These are phyloP conservation scores for Microcaecilia unicolor DNA, from an alignment of 2,797 vertebrate species.

Conservation along the genomic window DNA sequence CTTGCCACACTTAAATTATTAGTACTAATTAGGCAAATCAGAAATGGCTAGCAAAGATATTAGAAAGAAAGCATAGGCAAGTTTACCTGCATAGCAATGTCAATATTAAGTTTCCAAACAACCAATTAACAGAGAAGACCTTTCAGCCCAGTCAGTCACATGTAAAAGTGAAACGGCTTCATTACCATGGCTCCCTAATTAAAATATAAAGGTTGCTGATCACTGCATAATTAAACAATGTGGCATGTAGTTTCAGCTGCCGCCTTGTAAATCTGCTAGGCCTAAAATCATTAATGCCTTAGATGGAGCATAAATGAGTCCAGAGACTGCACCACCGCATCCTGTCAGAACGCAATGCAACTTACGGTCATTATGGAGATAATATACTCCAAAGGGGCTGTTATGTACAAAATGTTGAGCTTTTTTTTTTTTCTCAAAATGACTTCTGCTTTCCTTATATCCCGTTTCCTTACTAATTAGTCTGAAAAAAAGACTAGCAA, in stretches of 20 bases:
- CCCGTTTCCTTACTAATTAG: constrained; percentile 50
- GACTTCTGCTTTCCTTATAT: constrained; percentile 34
- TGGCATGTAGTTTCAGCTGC: constrained; percentile 34
- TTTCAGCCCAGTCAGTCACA: constrained; percentile 34
- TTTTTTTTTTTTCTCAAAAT: constrained; percentile 25
- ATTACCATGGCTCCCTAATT: constrained; percentile 53
- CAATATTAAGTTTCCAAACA: constrained; percentile 50
- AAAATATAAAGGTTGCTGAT: constrained; percentile 66
- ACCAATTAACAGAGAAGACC: constrained; percentile 56
- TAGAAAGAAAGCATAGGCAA: constrained; percentile 32
- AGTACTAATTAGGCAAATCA: constrained; percentile 57
- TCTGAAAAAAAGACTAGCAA: constrained; percentile 32
- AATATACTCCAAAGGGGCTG: constrained; percentile 33
- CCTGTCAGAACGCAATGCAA: constrained; percentile 22
- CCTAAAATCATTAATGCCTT: constrained; percentile 28
- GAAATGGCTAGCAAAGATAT: constrained; percentile 39
- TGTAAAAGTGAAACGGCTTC: constrained; percentile 35
- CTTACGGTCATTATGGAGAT: constrained; percentile 35
- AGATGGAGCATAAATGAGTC: constrained; percentile 22
- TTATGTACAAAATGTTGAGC: constrained; percentile 22
- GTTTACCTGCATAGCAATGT: constrained; percentile 37
- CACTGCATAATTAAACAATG: constrained; percentile 58
- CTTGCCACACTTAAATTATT: constrained; percentile 52
- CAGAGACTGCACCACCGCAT: constrained; percentile 13
- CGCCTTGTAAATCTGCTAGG: constrained; percentile 21